Percentiles rank a stretch among this genome's conserved stretches.
Evolutionary conservation across 2,888 invertebrate species (phyloP).

Genomic region (Agrenia bidenticulata): DNA sequence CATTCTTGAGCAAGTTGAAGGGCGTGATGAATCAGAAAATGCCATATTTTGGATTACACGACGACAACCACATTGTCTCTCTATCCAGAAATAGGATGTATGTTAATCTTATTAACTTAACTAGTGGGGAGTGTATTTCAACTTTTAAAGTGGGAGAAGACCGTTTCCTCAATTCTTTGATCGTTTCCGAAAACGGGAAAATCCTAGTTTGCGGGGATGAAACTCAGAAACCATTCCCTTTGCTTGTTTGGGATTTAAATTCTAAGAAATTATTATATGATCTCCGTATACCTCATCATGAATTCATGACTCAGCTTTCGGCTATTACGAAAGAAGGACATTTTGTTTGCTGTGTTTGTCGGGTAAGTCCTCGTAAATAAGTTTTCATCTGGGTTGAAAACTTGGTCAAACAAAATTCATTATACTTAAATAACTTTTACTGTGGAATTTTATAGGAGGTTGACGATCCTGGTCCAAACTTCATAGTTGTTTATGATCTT

Average conservation of each 20-base stretch:
- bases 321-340: constrained; percentile 82
- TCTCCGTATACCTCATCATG: constrained; percentile 83
- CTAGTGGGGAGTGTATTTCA: constrained; percentile 76
- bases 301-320: constrained; percentile 78
- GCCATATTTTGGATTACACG: constrained; percentile 84
- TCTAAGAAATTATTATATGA: constrained; percentile 82
- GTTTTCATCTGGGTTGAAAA: neutral
- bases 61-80: constrained; percentile 75
- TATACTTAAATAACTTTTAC: neutral
- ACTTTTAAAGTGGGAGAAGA: constrained; percentile 85
- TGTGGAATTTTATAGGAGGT: constrained; percentile 60
- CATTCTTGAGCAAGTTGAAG: constrained; percentile 70
- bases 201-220: constrained; percentile 87
- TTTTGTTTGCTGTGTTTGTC: constrained; percentile 61
- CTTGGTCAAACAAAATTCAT: neutral
- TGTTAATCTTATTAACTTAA: constrained; percentile 81
- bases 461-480: constrained; percentile 78
- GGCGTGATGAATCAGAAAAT: constrained; percentile 91
- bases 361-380: constrained; percentile 55
- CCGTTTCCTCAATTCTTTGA: constrained; percentile 80
- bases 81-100: constrained; percentile 85
- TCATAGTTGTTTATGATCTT: constrained; percentile 86
- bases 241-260: constrained; percentile 84
- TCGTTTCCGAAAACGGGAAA: constrained; percentile 84
- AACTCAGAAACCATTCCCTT: constrained; percentile 86